These are phyloP conservation scores for Anastrepha ludens DNA, from an alignment of 1,140 invertebrate genomes.

Conservation along the genomic window DNA sequence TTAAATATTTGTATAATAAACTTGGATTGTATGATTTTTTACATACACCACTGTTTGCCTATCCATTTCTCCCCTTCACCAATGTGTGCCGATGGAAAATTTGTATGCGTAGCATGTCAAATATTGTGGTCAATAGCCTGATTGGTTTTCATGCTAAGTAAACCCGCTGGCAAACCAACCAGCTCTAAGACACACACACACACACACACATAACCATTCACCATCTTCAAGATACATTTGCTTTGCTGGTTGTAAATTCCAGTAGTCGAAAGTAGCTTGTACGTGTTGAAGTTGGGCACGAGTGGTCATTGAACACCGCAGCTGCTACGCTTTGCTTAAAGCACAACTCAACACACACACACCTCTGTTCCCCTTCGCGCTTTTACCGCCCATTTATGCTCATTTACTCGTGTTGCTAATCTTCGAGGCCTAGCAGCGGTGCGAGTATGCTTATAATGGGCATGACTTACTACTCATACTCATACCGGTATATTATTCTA, in stretches of 20 bases:
- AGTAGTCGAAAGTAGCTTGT: slow-evolving; percentile 12
- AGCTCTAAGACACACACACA: background rate
- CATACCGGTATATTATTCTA: background rate
- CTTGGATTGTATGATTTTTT: too few species aligned
- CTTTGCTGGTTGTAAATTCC: background rate
- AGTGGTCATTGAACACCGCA: slow-evolving; percentile 37
- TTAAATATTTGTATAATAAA: too few species aligned
- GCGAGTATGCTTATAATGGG: background rate
- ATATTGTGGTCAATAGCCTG: slow-evolving; percentile 73
- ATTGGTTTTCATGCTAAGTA: slow-evolving; percentile 70
- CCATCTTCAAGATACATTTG: slow-evolving; percentile 33
- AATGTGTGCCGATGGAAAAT: slow-evolving; percentile 61
- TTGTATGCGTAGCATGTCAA: slow-evolving; percentile 73
- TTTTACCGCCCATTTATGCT: background rate
- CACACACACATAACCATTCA: background rate
- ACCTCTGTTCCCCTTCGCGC: background rate
- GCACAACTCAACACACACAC: background rate
- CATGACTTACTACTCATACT: background rate
- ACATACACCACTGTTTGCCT: background rate
- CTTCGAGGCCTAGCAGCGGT: background rate
- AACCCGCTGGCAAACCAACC: slow-evolving; percentile 35
- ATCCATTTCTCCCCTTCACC: background rate
- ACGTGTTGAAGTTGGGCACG: slow-evolving; percentile 11
- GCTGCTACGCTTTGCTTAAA: background rate
- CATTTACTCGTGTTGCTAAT: background rate